phyloP scores from a whole-genome alignment of 2,888 invertebrate species.

The Anarsia innoxiella region DNA sequence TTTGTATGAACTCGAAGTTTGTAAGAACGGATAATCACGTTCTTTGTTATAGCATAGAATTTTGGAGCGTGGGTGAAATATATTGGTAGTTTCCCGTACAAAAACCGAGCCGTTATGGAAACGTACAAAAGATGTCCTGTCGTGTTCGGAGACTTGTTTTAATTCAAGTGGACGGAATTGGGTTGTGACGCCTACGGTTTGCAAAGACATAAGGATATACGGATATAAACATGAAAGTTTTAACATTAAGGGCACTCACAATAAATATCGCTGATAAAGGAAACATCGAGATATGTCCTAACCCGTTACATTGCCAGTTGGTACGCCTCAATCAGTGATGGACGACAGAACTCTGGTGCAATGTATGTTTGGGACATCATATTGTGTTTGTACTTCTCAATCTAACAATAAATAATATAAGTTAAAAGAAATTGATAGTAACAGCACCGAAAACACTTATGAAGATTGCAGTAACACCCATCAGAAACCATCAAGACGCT shows the following conservation, averaged over 20 bases:
- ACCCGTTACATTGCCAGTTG: slow-evolving; percentile 46
- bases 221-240: slow-evolving; percentile 60
- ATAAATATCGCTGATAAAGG: slow-evolving; percentile 67
- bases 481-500: no score
- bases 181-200: slow-evolving; percentile 63
- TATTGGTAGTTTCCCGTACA: slow-evolving; percentile 41
- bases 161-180: slow-evolving; percentile 48
- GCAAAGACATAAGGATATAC: slow-evolving; percentile 46
- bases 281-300: slow-evolving; percentile 48
- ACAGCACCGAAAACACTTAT: no score
- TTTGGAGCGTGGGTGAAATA: slow-evolving; percentile 51
- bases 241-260: slow-evolving; percentile 53
- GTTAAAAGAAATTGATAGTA: no score
- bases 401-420: no score
- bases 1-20: no score
- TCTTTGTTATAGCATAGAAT: slow-evolving; percentile 53
- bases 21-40: slow-evolving; percentile 40
- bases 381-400: no score
- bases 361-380: no score
- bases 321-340: slow-evolving; percentile 35
- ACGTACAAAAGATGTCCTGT: slow-evolving; percentile 42
- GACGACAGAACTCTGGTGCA: no score
- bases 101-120: slow-evolving; percentile 28
- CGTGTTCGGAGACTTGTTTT: slow-evolving; percentile 38
- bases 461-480: no score